These are phyloP conservation scores for Drosophila tanythrix DNA, from an alignment of 2,888 invertebrate species.

Conservation along the genomic window DNA sequence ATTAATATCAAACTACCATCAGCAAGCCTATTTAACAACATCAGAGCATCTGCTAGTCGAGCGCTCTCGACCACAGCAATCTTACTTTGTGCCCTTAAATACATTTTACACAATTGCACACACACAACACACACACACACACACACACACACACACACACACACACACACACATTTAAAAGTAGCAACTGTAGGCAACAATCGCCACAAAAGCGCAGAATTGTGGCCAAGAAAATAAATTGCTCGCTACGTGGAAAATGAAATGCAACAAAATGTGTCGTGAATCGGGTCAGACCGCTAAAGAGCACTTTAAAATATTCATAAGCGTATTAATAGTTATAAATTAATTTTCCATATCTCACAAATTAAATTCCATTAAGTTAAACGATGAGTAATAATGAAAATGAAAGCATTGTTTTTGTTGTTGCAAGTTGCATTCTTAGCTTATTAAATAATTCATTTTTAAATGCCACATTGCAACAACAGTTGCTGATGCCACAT, in stretches of 20 bases:
- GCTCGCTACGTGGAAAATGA: constrained; percentile 7
- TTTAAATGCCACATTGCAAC: constrained; percentile 40
- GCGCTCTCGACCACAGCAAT: background rate
- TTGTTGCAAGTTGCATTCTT: background rate
- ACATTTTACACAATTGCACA: constrained; percentile 71
- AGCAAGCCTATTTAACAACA: background rate
- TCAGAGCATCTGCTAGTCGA: background rate
- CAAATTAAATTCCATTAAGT: constrained; percentile 30
- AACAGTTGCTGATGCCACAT: background rate
- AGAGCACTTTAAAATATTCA: constrained; percentile 2
- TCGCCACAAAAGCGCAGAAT: constrained; percentile 16
- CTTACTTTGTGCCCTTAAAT: constrained; percentile 33
- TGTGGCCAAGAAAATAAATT: constrained; percentile 14
- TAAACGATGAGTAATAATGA: constrained; percentile 21
- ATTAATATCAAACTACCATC: background rate
- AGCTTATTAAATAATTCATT: constrained; percentile 45
- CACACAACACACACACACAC: constrained; percentile 4
- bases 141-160: constrained; percentile 8
- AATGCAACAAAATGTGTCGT: background rate
- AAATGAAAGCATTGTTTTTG: background rate
- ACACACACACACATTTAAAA: constrained; percentile 10
- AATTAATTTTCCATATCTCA: constrained; percentile 10
- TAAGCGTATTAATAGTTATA: background rate
- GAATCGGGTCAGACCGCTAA: background rate
- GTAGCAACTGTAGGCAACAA: background rate